Base-by-base conservation (phyloP, 2,113 vertebrate genomes). In the Oryzias javanicus region DNA sequence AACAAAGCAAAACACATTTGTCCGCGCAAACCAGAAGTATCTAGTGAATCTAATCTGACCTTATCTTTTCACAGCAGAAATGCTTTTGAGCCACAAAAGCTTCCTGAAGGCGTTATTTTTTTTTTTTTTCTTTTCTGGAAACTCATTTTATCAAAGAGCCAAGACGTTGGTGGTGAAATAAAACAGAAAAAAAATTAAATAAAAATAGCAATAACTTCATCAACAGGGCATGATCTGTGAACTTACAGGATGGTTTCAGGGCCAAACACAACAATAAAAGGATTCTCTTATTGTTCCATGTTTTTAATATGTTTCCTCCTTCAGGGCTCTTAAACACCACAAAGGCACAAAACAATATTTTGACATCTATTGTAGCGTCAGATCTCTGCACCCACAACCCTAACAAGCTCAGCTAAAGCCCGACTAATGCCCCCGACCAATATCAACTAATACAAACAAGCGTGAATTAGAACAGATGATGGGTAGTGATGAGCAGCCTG, bases 11-110 rank as follows among this genome's bases (percentile, higher is more conserved):
- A 18, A 48, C 19, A n/a, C 25, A 41, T 56, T 54, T 14, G 22
- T 60, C 49, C 0, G 2, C 27, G 40, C 16, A 35, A 40, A 29
- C 17, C 5, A 12, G 25, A 60, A 29, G 55, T 53, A 44, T 56
- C 49, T 49, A 24, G 58, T 72, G 64, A 79, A 81, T 73, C 67
- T 72, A 62, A 74, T 70, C 56, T 62, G 79, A 83, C 76, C 74
- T 60, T 59, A 70, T 87, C 67, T 65, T 69, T 62, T 49, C 55
- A 45, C 54, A n/a, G 50, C 72, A 66, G 70, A 72, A 42, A 70
- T 49, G 46, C 14, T 45, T 76, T 51, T 60, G 14, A 20, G 22
- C 56, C 27, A 4, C 17, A 45, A 49, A 70, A 22, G 7, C 49
- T 52, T 78, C 67, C 70, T 17, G 56, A 6, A 45, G 48, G 59